Evolutionary conservation across 1,140 invertebrate species (phyloP), one percentile per base, ranked within the genome.

Genomic region (Gonioctena quinquepunctata): DNA sequence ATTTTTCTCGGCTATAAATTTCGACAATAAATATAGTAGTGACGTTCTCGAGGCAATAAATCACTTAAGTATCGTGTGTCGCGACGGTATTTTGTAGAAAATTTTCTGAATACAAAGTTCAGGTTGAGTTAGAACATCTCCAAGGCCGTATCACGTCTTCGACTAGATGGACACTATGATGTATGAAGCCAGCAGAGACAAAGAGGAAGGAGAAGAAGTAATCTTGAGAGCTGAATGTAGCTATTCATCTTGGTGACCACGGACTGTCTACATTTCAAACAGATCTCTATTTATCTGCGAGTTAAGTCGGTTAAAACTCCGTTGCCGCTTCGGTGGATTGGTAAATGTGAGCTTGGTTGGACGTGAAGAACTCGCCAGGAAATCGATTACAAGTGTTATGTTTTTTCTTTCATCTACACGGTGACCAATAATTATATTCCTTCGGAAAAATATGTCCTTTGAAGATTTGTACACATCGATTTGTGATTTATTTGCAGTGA

Each of bases 201-300:
- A 26, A 50, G 25, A 57, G 33, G 42, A 42, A 63, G 52, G 63
- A 48, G 68, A 71, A 68, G 66, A 72, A 65, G 60, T 65, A 69
- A 60, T 64, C 66, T 56, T 68, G 42, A 72, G 57, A 42, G 54
- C 57, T 72, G 66, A 69, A 72, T 68, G 70, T 72, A 60, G 60
- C 70, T 42, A 72, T 72, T 72, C 70, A 72, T 72, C 70, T 72
- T 69, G 54, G 18, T 72, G 70, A 69, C 66, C 70, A 64, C 25
- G 48, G 66, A 68, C 59, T 65, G 70, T 71, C 63, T 71, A 42
- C 23, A 23, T 49, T 50, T 66, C 27, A 62, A 62, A 28, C 60
- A 16, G 19, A n/a, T 62, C 25, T 13, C 54, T 54, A 23, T 23
- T 23, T 21, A 25, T n/a, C 54, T 57, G 54, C 21, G 33, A 42